Conservation (phyloP, 2,797 vertebrate species). For the Myiotriccus ornatus region DNA sequence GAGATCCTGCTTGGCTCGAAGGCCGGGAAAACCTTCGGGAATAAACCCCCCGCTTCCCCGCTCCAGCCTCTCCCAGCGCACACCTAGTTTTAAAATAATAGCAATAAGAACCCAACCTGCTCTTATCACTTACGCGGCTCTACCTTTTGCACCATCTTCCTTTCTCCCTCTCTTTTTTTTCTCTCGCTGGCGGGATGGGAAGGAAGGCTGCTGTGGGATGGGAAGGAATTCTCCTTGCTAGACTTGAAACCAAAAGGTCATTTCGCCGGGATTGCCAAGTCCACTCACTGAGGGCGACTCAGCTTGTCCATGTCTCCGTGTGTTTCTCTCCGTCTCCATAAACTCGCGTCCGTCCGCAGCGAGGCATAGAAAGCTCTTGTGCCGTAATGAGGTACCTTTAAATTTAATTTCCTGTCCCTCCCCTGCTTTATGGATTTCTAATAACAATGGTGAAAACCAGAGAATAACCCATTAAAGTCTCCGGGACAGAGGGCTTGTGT, state of each 20-base stretch:
- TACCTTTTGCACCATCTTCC: neutral
- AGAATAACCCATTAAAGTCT: neutral
- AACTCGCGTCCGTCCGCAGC: neutral
- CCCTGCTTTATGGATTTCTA: slow-evolving; percentile 15
- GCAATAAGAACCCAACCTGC: neutral
- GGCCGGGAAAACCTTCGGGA: neutral
- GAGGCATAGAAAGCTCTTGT: neutral
- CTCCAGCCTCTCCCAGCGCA: neutral
- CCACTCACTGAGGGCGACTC: neutral
- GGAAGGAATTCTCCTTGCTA: neutral
- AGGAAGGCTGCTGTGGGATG: neutral
- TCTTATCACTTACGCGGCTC: neutral
- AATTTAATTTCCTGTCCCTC: slow-evolving; percentile 13
- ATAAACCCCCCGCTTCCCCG: neutral
- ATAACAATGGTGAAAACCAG: neutral
- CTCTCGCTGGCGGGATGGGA: neutral
- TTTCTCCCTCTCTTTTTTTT: too few species aligned
- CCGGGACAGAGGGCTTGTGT: neutral
- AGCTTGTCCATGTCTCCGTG: neutral
- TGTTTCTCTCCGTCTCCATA: neutral
- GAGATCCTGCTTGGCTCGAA: neutral
- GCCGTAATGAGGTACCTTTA: neutral
- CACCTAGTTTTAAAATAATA: neutral
- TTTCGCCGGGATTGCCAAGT: slow-evolving; percentile 9
- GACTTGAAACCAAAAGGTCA: neutral